Evolutionary conservation across 2,888 invertebrate species (phyloP).

Genomic region (Amphipyra berbera): DNA sequence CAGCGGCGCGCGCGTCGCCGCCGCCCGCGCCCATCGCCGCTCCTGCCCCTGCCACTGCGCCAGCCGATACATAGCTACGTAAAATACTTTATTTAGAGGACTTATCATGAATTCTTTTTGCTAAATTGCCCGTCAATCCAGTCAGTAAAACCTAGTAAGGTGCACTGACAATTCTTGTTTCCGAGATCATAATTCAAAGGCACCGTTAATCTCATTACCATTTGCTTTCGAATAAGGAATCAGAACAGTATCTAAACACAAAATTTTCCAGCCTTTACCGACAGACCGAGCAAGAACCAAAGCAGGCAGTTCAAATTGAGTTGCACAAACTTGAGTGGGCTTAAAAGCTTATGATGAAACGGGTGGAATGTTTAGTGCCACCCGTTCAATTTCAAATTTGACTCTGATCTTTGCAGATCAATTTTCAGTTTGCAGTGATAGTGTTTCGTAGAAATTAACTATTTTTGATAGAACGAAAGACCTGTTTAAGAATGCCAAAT

Average conservation of each 20-base stretch:
- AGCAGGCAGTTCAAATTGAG: too few relatives aligned
- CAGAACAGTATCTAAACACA: too few relatives aligned
- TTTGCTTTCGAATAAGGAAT: too few relatives aligned
- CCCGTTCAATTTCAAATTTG: not conserved
- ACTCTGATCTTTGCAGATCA: not conserved
- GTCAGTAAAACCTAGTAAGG: conserved; percentile 2
- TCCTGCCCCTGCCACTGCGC: conserved; percentile 64
- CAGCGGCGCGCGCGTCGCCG: conserved; percentile 85
- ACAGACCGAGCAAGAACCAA: too few relatives aligned
- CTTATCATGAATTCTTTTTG: not conserved
- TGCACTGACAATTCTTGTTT: not conserved
- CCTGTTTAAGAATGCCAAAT: too few relatives aligned
- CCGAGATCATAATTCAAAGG: not conserved
- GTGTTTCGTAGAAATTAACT: too few relatives aligned
- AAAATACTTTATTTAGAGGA: conserved; percentile 4
- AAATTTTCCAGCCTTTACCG: too few relatives aligned
- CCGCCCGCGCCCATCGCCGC: conserved; percentile 63
- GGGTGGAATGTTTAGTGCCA: not conserved
- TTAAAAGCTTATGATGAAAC: not conserved
- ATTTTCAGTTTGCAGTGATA: not conserved
- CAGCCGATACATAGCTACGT: conserved; percentile 79
- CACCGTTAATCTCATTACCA: not conserved
- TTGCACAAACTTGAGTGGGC: too few relatives aligned
- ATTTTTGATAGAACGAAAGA: too few relatives aligned
- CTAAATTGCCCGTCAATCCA: not conserved